Evolutionary conservation across 2,113 vertebrate genomes (phyloP), one percentile per base, ranked within the genome.

Genomic region (Dipodomys merriami): DNA sequence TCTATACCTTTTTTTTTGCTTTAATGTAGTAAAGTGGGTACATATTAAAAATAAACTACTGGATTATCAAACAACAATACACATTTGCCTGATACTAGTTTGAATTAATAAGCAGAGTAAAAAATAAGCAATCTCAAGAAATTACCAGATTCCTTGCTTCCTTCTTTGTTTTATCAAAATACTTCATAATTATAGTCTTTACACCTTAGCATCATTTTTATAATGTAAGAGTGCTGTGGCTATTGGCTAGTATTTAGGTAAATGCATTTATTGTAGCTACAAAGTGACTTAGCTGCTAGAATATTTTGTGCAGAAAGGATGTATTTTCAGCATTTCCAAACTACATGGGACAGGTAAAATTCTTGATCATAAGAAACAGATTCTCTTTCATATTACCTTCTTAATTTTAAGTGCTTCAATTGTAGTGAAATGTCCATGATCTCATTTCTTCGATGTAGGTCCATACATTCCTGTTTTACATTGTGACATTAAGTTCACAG

Each of bases 291-390:
- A 22, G 29, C 68, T 83, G 16, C 23, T 64, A 30, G 19, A 79
- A 33, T 57, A 18, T 30, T 90, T 84, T 49, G 88, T 83, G 29
- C n/a, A 83, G 68, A 81, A 33, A 91, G 13, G 19, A 72, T 89
- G 79, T 4, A 57, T 78, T 92, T 94, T 93, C 57, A 67, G 72
- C 33, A 87, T 94, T 88, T 64, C 39, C 13, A 84, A 93, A 84
- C 16, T 76, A 30, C 35, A 60, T 33, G 19, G 9, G 19, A 68
- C 18, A 4, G 29, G 13, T 29, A 13, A 90, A 88, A 65, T 23
- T 7, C 23, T 91, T 57, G 49, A 30, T 77, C 64, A 57, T 80
- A 89, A 57, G 9, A 82, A 10, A 86, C 84, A 6, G 35, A 44
- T 62, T 81, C 79, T 57, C 46, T 6, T 83, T 83, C 67, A 57